These are phyloP conservation scores for Silurus meridionalis DNA, from an alignment of 2,113 vertebrate species.

Conservation along the genomic window DNA sequence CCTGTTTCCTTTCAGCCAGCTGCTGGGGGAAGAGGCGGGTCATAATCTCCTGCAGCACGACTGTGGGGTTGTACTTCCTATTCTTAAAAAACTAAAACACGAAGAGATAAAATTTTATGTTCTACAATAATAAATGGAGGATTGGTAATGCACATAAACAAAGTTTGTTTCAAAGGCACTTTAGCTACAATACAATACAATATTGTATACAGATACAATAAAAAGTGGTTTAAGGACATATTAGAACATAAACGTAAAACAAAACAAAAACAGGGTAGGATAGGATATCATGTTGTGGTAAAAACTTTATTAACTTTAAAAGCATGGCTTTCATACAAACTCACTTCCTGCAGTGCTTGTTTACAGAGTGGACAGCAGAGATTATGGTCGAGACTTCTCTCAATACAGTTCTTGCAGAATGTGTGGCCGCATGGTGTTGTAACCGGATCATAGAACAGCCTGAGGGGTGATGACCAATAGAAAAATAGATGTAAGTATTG, in stretches of 20 bases:
- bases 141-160: not conserved
- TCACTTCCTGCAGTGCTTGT: constrained; percentile 86
- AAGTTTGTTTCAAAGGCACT: not conserved
- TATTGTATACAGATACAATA: too few species aligned
- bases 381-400: constrained; percentile 87
- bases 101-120: constrained; percentile 10
- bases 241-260: not conserved
- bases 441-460: constrained; percentile 84
- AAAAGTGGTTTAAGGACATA: not conserved
- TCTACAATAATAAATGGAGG: not conserved
- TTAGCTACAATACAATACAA: not conserved
- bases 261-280: not conserved
- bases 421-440: constrained; percentile 90
- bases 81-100: constrained; percentile 80
- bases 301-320: not conserved
- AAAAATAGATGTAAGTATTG: not conserved
- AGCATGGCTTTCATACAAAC: not conserved
- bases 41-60: constrained; percentile 80
- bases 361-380: constrained; percentile 90
- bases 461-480: constrained; percentile 50
- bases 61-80: constrained; percentile 80
- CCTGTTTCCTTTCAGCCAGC: constrained; percentile 77
- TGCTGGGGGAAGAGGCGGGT: constrained; percentile 74
- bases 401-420: constrained; percentile 88
- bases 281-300: not conserved